Evolutionary conservation across 2,113 vertebrate species (phyloP), one percentile per base, ranked within the genome.

Genomic region (Sylvia atricapilla): DNA sequence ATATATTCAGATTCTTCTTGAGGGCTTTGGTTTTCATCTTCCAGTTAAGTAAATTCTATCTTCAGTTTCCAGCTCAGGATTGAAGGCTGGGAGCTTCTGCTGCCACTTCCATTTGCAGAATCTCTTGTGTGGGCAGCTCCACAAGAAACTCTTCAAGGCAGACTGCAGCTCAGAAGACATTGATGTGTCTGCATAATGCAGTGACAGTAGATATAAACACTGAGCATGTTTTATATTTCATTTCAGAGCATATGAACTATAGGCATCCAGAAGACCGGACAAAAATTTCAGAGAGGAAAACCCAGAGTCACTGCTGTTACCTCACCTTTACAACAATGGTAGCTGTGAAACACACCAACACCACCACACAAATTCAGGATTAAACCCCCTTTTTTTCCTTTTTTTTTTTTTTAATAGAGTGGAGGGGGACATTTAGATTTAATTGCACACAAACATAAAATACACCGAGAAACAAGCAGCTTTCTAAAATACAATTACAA

Each of bases 121-220:
- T 17, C n/a, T 89, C 74, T 73, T 58, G 62, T 58, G 86, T 81
- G 49, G 88, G 90, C 46, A 86, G 92, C 25, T 92, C 15, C 72
- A 58, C 28, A 53, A 62, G 74, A 84, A 89, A 79, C 25, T 75
- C 49, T 62, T 84, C 62, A 66, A 73, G 55, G 70, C 73, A 94
- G 77, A 78, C 11, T 90, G 62, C 52, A 82, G 62, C 66, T 93
- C 70, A 73, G 81, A 79, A 93, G 84, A 87, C 19, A 93, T 11
- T 75, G 73, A 93, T 89, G 16, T 68, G 77, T 87, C 89, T 94
- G 74, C 79, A 85, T 76, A 85, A 68, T 80, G 74, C 37, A 70
- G 60, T 75, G 44, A 75, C 66, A 87, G 87, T 24, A 75, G 77
- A 81, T 75, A 82, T 19, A 93, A 94, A 93, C 67, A 80, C 15